phyloP scores from a whole-genome alignment of 2,113 vertebrate species.

The Sorex araneus region DNA sequence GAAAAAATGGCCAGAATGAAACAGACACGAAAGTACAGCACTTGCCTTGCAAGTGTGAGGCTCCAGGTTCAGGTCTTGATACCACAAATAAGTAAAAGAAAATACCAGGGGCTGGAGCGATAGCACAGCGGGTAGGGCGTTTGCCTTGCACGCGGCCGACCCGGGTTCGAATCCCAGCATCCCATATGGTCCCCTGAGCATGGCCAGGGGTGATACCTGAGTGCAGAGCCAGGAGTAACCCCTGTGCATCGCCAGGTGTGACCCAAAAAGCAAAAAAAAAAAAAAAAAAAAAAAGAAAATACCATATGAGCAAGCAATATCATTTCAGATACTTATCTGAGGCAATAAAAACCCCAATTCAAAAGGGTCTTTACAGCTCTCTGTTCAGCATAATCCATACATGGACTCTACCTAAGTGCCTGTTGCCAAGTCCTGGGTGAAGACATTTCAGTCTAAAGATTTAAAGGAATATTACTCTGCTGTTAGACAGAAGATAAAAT shows the following conservation, averaged over 20 bases:
- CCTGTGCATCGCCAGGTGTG: no score
- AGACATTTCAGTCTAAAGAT: background rate
- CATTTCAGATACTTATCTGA: background rate
- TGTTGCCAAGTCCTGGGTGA: background rate
- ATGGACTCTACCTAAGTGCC: background rate
- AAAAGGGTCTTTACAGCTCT: background rate
- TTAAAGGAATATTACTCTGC: background rate
- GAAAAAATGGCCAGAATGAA: background rate
- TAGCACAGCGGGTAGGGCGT: no score
- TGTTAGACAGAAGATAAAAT: background rate
- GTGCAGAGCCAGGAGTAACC: no score
- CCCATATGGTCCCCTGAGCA: no score
- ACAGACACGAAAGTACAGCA: background rate
- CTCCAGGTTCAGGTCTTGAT: background rate
- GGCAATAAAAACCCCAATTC: background rate
- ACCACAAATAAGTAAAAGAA: background rate
- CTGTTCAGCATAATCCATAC: background rate
- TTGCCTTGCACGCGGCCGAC: no score
- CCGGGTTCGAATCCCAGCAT: no score
- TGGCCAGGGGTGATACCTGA: no score
- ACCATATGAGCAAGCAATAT: background rate
- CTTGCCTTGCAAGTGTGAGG: background rate
- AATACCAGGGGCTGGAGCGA: no score
- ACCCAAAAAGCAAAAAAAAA: no score
- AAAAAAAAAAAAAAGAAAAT: background rate